Base-by-base conservation (phyloP, 64 coral and sea anemone species). In the Montipora efflorescens region DNA sequence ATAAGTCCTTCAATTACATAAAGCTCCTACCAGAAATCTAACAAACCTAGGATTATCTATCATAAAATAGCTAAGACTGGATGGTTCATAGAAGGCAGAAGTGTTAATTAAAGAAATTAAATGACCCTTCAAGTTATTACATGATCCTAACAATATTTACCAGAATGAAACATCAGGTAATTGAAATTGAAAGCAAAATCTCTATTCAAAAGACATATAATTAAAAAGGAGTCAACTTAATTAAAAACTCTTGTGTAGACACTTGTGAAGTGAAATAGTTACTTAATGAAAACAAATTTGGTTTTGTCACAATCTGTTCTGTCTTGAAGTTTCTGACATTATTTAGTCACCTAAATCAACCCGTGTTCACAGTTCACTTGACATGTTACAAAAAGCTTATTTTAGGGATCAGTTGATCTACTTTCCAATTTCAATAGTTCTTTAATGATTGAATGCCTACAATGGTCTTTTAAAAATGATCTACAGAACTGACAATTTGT, bases 121-220 rank as follows among this genome's bases (percentile, higher is more conserved):
- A 3, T 86, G 82, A 86, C 82, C 82, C 82, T 86, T 72, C 18
- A 71, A 50, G 6, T 21, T 68, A 86, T 86, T 86, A 86, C 82
- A 47, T 71, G 62, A 86, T 67, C 66, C 82, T 49, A 67, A 61
- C 81, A 67, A 47, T 19, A 84, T 84, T 62, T 28, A 67, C 36
- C 43, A 57, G 53, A 16, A 72, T 9, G 8, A n/a, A 47, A 62
- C 11, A 68, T 46, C 64, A 5, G 7, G 67, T 86, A 72, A 86
- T 71, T 49, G 71, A 70, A 86, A 47, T 51, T 86, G 62, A 12
- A 22, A 86, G 28, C 66, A 71, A 19, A 72, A 72, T 19, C 45
- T 86, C 18, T 25, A 15, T 64, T 64, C 14, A 14, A 64, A 64
- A 64, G 14, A 14, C 3, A 4, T 8, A 43, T 8, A n/a, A 43